phyloP scores from a whole-genome alignment of 2,797 vertebrate genomes.

The Cottoperca gobio region DNA sequence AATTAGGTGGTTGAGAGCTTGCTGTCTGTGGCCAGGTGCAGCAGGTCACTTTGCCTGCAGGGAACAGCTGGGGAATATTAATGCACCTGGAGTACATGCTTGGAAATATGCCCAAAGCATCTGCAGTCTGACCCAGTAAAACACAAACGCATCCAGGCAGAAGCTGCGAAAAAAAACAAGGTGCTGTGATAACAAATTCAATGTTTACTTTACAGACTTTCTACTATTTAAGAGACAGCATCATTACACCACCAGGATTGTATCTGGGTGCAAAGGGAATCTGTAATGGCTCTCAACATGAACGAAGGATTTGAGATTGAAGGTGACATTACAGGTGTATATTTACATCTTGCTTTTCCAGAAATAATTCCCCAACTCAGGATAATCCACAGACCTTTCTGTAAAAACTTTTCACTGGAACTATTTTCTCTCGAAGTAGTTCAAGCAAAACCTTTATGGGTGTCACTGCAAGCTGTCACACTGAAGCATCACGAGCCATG shows the following conservation, averaged over 20 bases:
- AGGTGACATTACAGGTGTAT: neutral
- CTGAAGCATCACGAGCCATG: constrained; percentile 20
- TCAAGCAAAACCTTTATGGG: constrained; percentile 4
- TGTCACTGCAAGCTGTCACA: constrained; percentile 42
- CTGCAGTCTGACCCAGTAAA: constrained; percentile 53
- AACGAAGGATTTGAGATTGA: neutral
- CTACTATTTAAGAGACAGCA: neutral
- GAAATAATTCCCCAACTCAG: neutral
- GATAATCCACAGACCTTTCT: neutral
- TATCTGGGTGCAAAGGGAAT: neutral
- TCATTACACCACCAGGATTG: neutral
- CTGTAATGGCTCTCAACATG: neutral
- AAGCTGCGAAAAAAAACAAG: neutral
- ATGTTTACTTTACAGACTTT: neutral
- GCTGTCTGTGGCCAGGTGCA: constrained; percentile 40
- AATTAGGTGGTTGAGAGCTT: constrained; percentile 33
- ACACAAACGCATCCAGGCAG: constrained; percentile 20
- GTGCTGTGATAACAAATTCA: neutral
- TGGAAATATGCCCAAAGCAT: constrained; percentile 46
- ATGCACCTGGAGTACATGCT: constrained; percentile 58
- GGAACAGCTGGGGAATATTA: constrained; percentile 57
- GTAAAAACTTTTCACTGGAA: constrained; percentile 5
- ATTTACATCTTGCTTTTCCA: neutral
- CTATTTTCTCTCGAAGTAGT: constrained; percentile 4
- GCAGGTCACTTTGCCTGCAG: constrained; percentile 35